Percentiles rank a stretch among this genome's conserved stretches.
Conservation (phyloP, 2,797 vertebrate genomes). For the Malacoctenus gilli region DNA sequence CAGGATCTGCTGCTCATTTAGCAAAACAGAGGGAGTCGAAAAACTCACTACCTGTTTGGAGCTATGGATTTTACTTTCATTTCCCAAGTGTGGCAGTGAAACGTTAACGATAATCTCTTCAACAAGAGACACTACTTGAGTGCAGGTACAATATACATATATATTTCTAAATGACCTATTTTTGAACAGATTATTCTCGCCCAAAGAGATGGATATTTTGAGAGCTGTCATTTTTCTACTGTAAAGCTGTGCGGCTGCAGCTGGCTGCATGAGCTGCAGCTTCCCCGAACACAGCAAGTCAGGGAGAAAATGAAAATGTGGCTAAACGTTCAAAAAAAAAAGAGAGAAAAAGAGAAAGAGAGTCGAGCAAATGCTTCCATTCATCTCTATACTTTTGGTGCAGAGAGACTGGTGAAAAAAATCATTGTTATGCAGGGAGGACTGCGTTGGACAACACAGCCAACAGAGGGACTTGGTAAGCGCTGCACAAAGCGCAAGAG, state of each 20-base stretch:
- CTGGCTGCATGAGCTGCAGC: conserved; percentile 18
- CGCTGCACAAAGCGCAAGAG: conserved; percentile 5
- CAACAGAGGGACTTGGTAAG: conserved; percentile 23
- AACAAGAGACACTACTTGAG: conserved; percentile 25
- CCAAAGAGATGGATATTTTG: conserved; percentile 20
- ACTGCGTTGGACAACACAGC: conserved; percentile 38
- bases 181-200: conserved; percentile 37
- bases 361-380: conserved; percentile 45
- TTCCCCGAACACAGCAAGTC: conserved; percentile 24
- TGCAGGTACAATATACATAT: conserved; percentile 27
- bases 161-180: conserved; percentile 50
- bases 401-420: conserved; percentile 16
- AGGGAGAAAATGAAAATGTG: conserved; percentile 40
- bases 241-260: conserved; percentile 28
- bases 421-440: conserved; percentile 45
- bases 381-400: conserved; percentile 39
- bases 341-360: conserved; percentile 15
- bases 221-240: conserved; percentile 32
- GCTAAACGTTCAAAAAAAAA: conserved; percentile 33
- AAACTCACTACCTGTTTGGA: too few species aligned
- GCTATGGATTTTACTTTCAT: too few species aligned
- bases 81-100: not conserved
- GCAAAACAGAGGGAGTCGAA: too few species aligned
- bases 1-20: too few species aligned
- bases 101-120: conserved; percentile 6